Percentiles rank a stretch among this genome's conserved stretches.
These are phyloP conservation scores for Esox masquinongy DNA, from an alignment of 2,797 vertebrate genomes.

Conservation along the genomic window DNA sequence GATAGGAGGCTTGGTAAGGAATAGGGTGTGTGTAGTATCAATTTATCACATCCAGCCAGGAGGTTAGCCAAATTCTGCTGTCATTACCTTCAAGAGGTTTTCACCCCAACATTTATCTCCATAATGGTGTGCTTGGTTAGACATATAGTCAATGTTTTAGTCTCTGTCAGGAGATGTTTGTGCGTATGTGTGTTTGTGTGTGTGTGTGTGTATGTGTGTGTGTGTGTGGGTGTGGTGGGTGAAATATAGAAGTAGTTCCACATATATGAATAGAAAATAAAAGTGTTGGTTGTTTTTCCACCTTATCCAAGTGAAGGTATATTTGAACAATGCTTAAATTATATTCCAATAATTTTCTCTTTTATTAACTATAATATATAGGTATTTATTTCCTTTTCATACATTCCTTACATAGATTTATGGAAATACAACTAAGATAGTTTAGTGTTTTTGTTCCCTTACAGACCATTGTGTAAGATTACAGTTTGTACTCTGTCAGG, in stretches of 20 bases:
- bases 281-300: neutral
- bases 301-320: neutral
- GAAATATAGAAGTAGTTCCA: neutral
- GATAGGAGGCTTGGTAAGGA: neutral
- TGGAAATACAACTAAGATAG: neutral
- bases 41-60: slow-evolving; percentile 64
- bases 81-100: slow-evolving; percentile 65
- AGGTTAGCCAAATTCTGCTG: slow-evolving; percentile 55
- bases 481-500: too few relatives aligned
- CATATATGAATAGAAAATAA: neutral
- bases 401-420: neutral
- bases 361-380: neutral
- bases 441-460: neutral
- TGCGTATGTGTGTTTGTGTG: neutral
- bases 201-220: slow-evolving; percentile 30
- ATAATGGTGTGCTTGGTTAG: slow-evolving; percentile 61
- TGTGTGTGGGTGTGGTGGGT: neutral
- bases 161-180: slow-evolving; percentile 27
- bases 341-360: neutral
- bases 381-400: neutral
- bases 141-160: slow-evolving; percentile 57
- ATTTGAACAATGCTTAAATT: neutral
- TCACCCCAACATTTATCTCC: slow-evolving; percentile 60
- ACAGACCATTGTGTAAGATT: neutral
- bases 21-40: slow-evolving; percentile 19